Percentiles rank a stretch among this genome's conserved stretches.
Evolutionary conservation across 2,797 vertebrate species (phyloP).

Genomic region (Crenuchus spilurus): DNA sequence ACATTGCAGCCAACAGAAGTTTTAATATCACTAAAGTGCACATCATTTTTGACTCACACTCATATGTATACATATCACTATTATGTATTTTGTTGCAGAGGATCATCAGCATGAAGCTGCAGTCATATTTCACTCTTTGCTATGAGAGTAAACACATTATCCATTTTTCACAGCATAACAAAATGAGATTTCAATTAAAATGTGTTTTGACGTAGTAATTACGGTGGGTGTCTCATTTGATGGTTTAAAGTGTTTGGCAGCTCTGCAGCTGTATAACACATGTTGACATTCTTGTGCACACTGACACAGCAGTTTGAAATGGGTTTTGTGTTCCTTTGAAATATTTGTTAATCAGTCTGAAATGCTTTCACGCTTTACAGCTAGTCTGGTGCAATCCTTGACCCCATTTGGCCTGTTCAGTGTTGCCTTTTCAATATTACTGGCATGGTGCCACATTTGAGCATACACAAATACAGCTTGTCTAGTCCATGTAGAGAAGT

Average conservation of each 20-base stretch:
- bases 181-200: background rate
- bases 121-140: background rate
- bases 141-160: background rate
- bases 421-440: background rate
- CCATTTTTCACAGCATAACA: background rate
- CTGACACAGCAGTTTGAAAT: background rate
- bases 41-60: too few species aligned
- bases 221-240: background rate
- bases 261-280: slow-evolving; percentile 8
- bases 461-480: too few species aligned
- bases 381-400: too few species aligned
- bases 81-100: background rate
- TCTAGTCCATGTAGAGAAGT: too few species aligned
- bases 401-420: background rate
- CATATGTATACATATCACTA: background rate
- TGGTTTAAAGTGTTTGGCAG: background rate
- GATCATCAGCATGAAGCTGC: background rate
- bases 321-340: background rate
- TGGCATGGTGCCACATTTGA: too few species aligned
- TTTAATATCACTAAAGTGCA: too few species aligned
- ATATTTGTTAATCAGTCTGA: background rate
- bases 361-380: background rate
- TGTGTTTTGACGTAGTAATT: background rate
- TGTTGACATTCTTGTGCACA: background rate
- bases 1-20: too few species aligned